Conservation (phyloP, 2,113 vertebrate species). For the Callionymus lyra region DNA sequence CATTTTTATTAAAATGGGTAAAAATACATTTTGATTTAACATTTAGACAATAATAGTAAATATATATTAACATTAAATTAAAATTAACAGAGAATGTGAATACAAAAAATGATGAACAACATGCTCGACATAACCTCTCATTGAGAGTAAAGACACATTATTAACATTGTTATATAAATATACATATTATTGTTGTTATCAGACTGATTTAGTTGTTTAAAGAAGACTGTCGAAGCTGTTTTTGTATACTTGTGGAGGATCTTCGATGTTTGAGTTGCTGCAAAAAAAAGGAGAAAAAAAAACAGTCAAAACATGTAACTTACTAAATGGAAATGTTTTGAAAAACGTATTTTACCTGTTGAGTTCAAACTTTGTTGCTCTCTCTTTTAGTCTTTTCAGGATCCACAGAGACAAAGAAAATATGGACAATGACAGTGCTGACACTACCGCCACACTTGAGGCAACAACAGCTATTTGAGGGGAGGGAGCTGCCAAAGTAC, state of each 20-base stretch:
- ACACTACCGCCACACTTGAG: constrained; percentile 24
- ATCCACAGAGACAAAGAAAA: constrained; percentile 41
- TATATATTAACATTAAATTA: background rate
- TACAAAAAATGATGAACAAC: constrained; percentile 41
- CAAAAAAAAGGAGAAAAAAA: constrained; percentile 11
- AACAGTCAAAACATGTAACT: constrained; percentile 1
- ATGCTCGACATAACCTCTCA: constrained; percentile 48
- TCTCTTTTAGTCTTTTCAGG: constrained; percentile 41
- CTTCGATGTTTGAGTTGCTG: constrained; percentile 50
- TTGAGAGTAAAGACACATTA: constrained; percentile 34
- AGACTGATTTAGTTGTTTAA: constrained; percentile 21
- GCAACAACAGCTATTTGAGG: background rate
- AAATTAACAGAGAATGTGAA: background rate
- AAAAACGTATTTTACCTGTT: constrained; percentile 44
- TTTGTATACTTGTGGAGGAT: constrained; percentile 52
- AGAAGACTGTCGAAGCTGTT: constrained; percentile 62
- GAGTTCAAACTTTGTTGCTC: constrained; percentile 53
- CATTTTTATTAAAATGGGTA: no score
- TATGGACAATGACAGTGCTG: constrained; percentile 12
- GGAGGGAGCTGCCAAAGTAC: constrained; percentile 29
- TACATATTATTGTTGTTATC: background rate
- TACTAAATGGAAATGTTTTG: background rate
- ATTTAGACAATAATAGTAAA: background rate
- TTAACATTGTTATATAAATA: background rate
- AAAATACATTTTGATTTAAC: no score